Evolutionary conservation across 2,888 invertebrate species (phyloP).

Genomic region (Ephialtes manifestator): DNA sequence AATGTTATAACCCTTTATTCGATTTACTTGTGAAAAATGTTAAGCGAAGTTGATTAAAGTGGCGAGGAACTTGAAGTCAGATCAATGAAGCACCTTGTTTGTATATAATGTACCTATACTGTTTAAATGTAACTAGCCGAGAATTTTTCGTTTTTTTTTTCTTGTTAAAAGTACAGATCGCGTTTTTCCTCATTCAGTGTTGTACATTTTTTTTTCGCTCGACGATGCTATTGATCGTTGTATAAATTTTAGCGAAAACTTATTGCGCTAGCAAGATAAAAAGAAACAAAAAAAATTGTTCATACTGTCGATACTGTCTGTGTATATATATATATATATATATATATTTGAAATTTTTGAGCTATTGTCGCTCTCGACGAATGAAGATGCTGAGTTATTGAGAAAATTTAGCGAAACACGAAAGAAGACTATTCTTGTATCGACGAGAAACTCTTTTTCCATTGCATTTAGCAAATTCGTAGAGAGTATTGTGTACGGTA

Average conservation of each 20-base stretch:
- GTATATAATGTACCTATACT: conserved; percentile 61
- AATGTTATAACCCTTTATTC: conserved; percentile 7
- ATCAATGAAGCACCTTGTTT: conserved; percentile 58
- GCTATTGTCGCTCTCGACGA: conserved; percentile 3
- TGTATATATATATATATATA: conserved; percentile 33
- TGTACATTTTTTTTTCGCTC: conserved; percentile 58
- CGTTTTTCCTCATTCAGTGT: conserved; percentile 16
- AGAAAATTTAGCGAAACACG: conserved; percentile 19
- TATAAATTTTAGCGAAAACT: conserved; percentile 35
- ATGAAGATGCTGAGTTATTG: not conserved
- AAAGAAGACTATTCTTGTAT: conserved; percentile 61
- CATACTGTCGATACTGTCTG: conserved; percentile 50
- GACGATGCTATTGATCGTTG: conserved; percentile 49
- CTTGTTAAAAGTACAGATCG: not conserved
- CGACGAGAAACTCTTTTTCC: conserved; percentile 58
- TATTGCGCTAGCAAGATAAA: conserved; percentile 36
- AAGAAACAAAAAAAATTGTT: conserved; percentile 51
- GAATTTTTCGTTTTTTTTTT: conserved; percentile 1
- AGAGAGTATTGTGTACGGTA: conserved; percentile 59
- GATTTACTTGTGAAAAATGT: not conserved
- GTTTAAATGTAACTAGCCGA: conserved; percentile 43
- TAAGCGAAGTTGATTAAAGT: not conserved
- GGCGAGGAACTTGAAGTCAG: conserved; percentile 15
- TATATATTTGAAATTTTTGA: conserved; percentile 9
- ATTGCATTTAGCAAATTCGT: conserved; percentile 63